A percentile compares a stretch with the other conserved stretches of the same genome.
These are phyloP conservation scores for Phalacrocorax aristotelis DNA, from an alignment of 2,113 vertebrate genomes.

Conservation along the genomic window DNA sequence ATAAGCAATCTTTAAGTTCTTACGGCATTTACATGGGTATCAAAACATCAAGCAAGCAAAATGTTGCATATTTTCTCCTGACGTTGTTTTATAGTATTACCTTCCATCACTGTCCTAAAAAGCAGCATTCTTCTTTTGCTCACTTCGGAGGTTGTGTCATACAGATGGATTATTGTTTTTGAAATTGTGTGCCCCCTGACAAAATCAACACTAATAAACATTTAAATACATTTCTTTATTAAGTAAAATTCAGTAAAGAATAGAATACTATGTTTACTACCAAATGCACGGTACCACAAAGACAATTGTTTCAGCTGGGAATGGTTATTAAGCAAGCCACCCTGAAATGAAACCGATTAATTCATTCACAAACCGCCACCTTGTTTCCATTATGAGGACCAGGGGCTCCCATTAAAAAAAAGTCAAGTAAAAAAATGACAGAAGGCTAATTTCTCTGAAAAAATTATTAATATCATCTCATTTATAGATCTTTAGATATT, in stretches of 20 bases:
- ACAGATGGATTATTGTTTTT: not conserved
- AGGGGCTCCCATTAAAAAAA: not conserved
- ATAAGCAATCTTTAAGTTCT: not conserved
- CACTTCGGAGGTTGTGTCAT: not conserved
- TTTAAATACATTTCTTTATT: not conserved
- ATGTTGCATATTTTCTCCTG: accelerated
- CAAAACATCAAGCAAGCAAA: not conserved
- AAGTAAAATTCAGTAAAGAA: not conserved
- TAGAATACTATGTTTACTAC: not conserved
- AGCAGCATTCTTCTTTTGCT: not conserved
- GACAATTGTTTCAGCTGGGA: not conserved
- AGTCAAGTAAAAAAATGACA: not conserved
- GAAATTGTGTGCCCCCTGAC: not conserved
- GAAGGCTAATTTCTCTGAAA: not conserved
- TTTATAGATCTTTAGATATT: not conserved
- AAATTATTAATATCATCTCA: not conserved
- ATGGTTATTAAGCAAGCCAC: not conserved
- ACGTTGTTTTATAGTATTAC: not conserved
- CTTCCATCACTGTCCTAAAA: not conserved
- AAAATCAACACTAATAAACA: not conserved
- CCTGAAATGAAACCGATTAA: not conserved
- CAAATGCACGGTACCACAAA: not conserved
- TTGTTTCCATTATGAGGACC: not conserved
- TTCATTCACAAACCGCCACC: not conserved
- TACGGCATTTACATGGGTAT: accelerated